Evolutionary conservation across 1,140 invertebrate species (phyloP).

Genomic region (Drosophila leontia): DNA sequence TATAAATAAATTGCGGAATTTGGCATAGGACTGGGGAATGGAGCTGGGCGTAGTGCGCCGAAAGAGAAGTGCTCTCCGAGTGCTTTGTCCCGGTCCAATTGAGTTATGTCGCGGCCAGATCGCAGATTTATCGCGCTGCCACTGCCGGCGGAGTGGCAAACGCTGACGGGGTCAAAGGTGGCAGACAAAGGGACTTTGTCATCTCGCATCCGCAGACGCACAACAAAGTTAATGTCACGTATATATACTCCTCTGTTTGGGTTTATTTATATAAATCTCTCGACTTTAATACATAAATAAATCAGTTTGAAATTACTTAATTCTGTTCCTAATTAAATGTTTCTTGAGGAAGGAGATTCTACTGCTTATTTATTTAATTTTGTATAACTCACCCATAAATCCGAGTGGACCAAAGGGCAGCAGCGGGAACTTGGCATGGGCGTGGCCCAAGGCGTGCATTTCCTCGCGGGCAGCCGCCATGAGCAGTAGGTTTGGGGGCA

Average conservation of each 20-base stretch:
- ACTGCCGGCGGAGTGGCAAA: constrained; percentile 37
- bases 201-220: constrained; percentile 45
- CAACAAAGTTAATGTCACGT: constrained; percentile 26
- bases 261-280: constrained; percentile 15
- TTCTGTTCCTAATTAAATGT: background rate
- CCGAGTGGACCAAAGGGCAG: constrained; percentile 92
- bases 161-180: constrained; percentile 76
- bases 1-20: constrained; percentile 80
- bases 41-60: background rate
- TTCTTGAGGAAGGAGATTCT: background rate
- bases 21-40: constrained; percentile 51
- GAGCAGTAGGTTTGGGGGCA: constrained; percentile 76
- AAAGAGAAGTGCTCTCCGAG: constrained; percentile 10
- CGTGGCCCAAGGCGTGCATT: constrained; percentile 71
- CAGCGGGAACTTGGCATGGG: constrained; percentile 87
- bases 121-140: constrained; percentile 67
- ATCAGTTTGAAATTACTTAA: background rate
- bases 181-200: constrained; percentile 83
- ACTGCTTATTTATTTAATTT: background rate
- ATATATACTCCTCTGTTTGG: background rate
- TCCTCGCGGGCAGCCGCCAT: constrained; percentile 82
- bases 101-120: constrained; percentile 78
- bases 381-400: constrained; percentile 85
- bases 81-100: constrained; percentile 84
- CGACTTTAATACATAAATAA: background rate